Evolutionary conservation across 64 coral and sea anemone species (phyloP), one percentile per base, ranked within the genome.

Genomic region (Orbicella faveolata): DNA sequence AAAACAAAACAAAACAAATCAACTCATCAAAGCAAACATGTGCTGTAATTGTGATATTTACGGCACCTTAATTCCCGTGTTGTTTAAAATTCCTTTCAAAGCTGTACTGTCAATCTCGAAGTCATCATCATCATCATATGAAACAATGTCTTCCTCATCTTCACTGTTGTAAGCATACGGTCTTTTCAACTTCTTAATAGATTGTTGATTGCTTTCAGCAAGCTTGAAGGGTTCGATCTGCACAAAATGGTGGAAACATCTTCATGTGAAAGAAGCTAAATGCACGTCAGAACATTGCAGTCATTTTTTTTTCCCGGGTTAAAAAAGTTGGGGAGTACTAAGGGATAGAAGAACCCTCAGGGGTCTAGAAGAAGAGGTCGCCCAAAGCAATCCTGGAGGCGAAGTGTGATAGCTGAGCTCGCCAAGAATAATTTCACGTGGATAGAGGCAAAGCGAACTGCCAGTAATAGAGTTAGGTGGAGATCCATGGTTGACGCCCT

Each of bases 41-140:
- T 23, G 6, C 21, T 70, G 67, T 2, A 70, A 10, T 6, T 8
- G 1, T 70, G 18, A 20, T 16, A 51, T 48, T 62, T 17, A 6
- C 73, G 59, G 18, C 55, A 97, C 95, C 89, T 97, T 83, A 70
- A 97, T 97, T 59, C 92, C 95, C 30, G 95, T 97, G n/a, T 97
- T 90, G 70, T 67, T 88, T 20, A 97, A 79, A 83, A 97, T 97
- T 57, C 84, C 88, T 66, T 94, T 86, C 36, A 97, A 87, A 23
- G 95, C 95, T 16, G 52, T 94, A 51, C 79, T 48, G 77, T 97
- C 95, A 18, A 97, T 93, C 81, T 94, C 68, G 79, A 97, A 97
- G 41, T 93, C 89, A 23, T 92, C 89, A 8, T 94, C 89, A 12
- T 61, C 59, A 21, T 70, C 54, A 17, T 83, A 61, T 15, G 30